Percentiles rank a stretch among this genome's conserved stretches.
Conservation (phyloP, 2,113 vertebrate genomes). For the Paraplagusia blochii region DNA sequence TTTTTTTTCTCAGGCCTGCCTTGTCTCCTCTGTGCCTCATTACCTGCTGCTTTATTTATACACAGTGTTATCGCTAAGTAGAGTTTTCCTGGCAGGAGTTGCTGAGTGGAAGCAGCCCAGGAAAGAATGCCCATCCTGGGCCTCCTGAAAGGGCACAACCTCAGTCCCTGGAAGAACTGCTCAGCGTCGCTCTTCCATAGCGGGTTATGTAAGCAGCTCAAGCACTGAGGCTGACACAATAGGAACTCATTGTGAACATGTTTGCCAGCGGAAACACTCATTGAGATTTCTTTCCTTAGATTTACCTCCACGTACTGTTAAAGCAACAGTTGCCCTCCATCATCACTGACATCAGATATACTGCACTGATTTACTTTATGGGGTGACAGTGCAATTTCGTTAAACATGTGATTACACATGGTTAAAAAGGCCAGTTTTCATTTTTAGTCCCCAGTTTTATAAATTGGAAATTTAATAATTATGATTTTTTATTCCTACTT, state of each 20-base stretch:
- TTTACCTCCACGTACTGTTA: too few species aligned
- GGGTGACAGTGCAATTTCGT: too few species aligned
- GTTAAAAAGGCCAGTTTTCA: too few species aligned
- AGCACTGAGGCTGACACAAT: constrained; percentile 19
- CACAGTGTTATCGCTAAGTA: constrained; percentile 77
- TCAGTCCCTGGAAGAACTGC: constrained; percentile 30
- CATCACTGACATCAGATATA: too few species aligned
- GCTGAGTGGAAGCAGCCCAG: constrained; percentile 40
- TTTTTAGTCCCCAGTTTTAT: too few species aligned
- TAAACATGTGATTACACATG: too few species aligned
- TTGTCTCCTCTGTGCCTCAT: constrained; percentile 35
- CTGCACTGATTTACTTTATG: too few species aligned
- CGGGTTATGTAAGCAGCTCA: constrained; percentile 17
- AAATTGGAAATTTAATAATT: too few species aligned
- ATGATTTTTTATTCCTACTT: too few species aligned
- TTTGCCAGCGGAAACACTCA: background rate
- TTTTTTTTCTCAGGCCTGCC: constrained; percentile 15
- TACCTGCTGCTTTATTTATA: constrained; percentile 78
- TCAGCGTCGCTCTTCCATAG: constrained; percentile 28
- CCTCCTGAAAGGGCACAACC: constrained; percentile 18
- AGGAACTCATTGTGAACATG: background rate
- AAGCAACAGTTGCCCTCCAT: too few species aligned
- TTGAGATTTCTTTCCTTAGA: background rate
- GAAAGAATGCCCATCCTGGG: constrained; percentile 48
- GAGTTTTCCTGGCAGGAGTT: constrained; percentile 77